These are phyloP conservation scores for Candidula unifasciata DNA, from an alignment of 2,888 invertebrate genomes.

Conservation along the genomic window DNA sequence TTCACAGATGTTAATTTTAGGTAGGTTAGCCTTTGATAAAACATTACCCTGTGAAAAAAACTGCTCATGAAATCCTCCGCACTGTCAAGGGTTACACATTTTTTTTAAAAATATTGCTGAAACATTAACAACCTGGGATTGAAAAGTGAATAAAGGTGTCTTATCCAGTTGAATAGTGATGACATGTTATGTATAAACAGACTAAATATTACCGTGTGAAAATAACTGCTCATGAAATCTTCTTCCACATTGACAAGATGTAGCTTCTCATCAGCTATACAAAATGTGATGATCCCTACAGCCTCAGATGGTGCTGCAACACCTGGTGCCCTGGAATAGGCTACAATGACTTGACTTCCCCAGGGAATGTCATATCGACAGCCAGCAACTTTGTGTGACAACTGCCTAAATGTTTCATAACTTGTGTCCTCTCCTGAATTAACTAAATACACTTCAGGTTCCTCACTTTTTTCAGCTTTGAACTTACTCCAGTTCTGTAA, in stretches of 20 bases:
- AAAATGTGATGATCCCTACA: conserved; percentile 35
- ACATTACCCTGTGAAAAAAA: too few species aligned
- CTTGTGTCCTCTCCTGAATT: not conserved
- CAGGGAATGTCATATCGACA: conserved; percentile 29
- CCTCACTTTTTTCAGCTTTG: not conserved
- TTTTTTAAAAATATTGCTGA: too few species aligned
- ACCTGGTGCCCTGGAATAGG: not conserved
- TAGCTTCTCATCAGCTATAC: conserved; percentile 9
- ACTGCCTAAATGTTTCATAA: conserved; percentile 15
- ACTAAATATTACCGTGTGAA: conserved; percentile 21
- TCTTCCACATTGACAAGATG: not conserved
- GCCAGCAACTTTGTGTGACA: conserved; percentile 34
- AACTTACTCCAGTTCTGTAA: conserved; percentile 24
- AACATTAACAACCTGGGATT: too few species aligned
- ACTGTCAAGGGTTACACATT: too few species aligned
- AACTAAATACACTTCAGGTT: conserved; percentile 21
- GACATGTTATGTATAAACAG: too few species aligned
- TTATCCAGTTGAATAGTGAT: not conserved
- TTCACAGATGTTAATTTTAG: too few species aligned
- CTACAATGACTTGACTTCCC: conserved; percentile 23
- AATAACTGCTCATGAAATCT: conserved; percentile 24
- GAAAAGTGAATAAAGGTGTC: not conserved
- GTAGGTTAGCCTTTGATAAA: too few species aligned
- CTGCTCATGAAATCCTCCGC: too few species aligned
- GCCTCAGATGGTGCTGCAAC: conserved; percentile 21